Evolutionary conservation across 2,888 invertebrate genomes (phyloP), one percentile per base, ranked within the genome.

Genomic region (Lycaena phlaeas): DNA sequence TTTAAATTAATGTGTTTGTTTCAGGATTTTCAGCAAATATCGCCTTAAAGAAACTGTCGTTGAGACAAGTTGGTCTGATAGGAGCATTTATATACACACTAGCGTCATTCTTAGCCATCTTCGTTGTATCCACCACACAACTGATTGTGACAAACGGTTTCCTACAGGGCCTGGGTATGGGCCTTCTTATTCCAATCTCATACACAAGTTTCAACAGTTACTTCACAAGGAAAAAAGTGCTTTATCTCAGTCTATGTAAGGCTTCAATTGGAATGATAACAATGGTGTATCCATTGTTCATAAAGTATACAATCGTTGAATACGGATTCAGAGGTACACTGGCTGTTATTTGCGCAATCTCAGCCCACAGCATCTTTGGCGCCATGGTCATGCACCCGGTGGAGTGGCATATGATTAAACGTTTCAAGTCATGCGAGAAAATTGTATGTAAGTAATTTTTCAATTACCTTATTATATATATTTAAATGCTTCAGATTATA

Each of bases 121-220:
- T 91, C 54, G 89, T 89, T 1, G 84, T 71, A 1, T 87, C 87
- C 7, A 86, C 91, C 27, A 73, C 85, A 39, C 88, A 91, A 52
- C 68, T 92, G 54, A 82, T 90, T 29, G 56, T 90, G 42, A 86
- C 89, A 14, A 91, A 88, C 68, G 89, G 90, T 41, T 64, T 91
- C 45, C 64, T 90, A 4, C 89, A 88, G 71, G 89, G 89, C 54
- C 54, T 84, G 14, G 92, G 91, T 40, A 87, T 91, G 62, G 93
- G 93, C 0, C 62, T 93, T 2, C 88, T 92, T 54, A 84, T 92
- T 52, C 91, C 92, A n/a, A 86, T 91, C 27, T 85, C 88, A 1
- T 91, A 90, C 53, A 90, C 92, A 0, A 89, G 90, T 42, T 91
- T 93, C 53, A 92, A 92, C 56, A 87, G 88, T 45, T 93, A 91